Base-by-base conservation (phyloP, 2,888 invertebrate species). In the Amphipoea oculea region DNA sequence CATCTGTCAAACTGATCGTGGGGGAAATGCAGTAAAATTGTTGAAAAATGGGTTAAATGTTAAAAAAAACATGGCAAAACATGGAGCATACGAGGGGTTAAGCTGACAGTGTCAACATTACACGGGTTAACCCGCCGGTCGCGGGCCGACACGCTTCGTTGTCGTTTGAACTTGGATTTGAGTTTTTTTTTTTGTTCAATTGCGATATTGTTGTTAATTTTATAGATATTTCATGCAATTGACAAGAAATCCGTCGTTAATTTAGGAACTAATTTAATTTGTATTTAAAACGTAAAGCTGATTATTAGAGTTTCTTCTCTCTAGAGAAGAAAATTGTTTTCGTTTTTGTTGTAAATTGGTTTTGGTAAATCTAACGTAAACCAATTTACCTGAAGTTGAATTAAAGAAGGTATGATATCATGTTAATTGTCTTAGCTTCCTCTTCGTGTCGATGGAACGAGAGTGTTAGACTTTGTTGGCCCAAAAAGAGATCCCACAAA, bases 1-100 rank as follows among this genome's bases (percentile, higher is more conserved):
- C 96, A 96, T 96, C 96, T 96, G 96, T 96, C 96, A 95, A 94
- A 93, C 87, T 81, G 89, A 89, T 90, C 88, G 87, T 92, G 92
- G 95, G 94, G 92, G 92, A 95, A 95, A 93, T 92, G 91, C 90
- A 89, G 93, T 92, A 91, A 94, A 96, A 95, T 96, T 94, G 94
- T 96, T 95, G 94, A 96, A 96, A 96, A 97, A 96, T 96, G 96
- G 96, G 96, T 96, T 96, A 95, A 95, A 95, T 93, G 94, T 94
- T 93, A 91, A 92, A 95, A 95, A 95, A 94, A 93, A 92, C 93
- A 93, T 91, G 89, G 94, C 93, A 94, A 94, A 95, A 95, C 94
- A 95, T 91, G 88, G 92, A 82, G 77, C 86, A 42, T 85, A 89
- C 89, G 93, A 92, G 93, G 94, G 94, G 94, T 95, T 93, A 93